Evolutionary conservation across 2,888 invertebrate species (phyloP), one percentile per base, ranked within the genome.

Genomic region (Lasius fuliginosus): DNA sequence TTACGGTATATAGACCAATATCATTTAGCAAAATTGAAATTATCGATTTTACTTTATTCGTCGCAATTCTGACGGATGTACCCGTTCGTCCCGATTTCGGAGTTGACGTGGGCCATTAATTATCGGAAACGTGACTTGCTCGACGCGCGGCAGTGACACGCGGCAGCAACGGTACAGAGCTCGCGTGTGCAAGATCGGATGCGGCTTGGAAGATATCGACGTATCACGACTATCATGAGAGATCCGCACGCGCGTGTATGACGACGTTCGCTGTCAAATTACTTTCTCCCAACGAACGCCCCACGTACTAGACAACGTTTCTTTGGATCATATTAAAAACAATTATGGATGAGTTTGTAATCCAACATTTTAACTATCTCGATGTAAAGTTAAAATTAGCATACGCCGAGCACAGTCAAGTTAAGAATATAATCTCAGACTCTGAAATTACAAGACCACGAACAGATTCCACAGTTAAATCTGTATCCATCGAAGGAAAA

Each of bases 41-140:
- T 58, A 23, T 12, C 12, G 12, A 58, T 23, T 23, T 23, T 23
- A 23, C 12, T 53, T 53, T 53, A 53, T 53, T 18, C 1, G n/a
- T 8, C n/a, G 53, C 92, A 91, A 93, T 93, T 79, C 42, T 46
- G 92, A 93, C 91, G 91, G 91, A 92, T 91, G 92, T 92, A 93
- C 92, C 91, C 90, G 89, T 87, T 89, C 60, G 91, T 85, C 84
- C 87, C 89, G 88, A 87, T 85, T 89, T 86, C 86, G 85, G 64
- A 89, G 91, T 92, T 93, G 93, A 93, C 93, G 93, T 88, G 93
- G 92, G 91, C 90, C 93, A 93, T 94, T 94, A 93, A 94, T 94
- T 93, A 93, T 92, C 92, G 92, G 92, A 93, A 93, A 93, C 93
- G 93, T 93, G 93, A 93, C 93, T 91, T 81, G 87, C n/a, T 88